These are phyloP conservation scores for Tortricodes alternella DNA, from an alignment of 2,888 invertebrate genomes.

Conservation along the genomic window DNA sequence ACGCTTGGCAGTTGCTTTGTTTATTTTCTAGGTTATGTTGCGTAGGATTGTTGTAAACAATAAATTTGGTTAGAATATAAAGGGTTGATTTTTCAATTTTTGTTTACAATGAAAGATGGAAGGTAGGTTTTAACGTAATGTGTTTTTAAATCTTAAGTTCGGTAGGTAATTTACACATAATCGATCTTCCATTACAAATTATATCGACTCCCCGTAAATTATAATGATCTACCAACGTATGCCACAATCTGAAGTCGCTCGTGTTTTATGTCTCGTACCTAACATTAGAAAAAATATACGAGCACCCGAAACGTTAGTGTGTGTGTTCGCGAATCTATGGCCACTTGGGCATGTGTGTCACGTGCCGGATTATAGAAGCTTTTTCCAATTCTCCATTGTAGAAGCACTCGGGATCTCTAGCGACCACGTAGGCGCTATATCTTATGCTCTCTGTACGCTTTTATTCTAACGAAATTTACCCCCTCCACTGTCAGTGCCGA, in stretches of 20 bases:
- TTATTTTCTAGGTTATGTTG: background rate
- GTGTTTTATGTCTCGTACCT: conserved; percentile 24
- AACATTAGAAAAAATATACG: conserved; percentile 31
- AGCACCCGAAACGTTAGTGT: conserved; percentile 30
- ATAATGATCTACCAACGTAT: conserved; percentile 1
- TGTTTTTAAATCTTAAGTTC: too few species aligned
- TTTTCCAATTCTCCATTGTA: conserved; percentile 82
- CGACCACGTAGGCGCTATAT: conserved; percentile 82
- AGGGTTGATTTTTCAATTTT: too few species aligned
- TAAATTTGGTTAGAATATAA: background rate
- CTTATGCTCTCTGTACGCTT: conserved; percentile 78
- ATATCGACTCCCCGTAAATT: too few species aligned
- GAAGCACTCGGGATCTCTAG: conserved; percentile 69
- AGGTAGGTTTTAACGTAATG: too few species aligned
- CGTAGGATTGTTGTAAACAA: background rate
- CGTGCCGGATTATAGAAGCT: conserved; percentile 82
- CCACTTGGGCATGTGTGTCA: conserved; percentile 76
- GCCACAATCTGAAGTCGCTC: conserved; percentile 16
- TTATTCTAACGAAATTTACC: conserved; percentile 82
- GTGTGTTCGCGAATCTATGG: conserved; percentile 50
- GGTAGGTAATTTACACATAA: too few species aligned
- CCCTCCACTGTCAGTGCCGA: conserved; percentile 76
- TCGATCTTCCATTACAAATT: too few species aligned
- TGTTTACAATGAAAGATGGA: too few species aligned
- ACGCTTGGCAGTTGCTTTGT: background rate